Evolutionary conservation across 2,797 vertebrate species (phyloP), one percentile per base, ranked within the genome.

Genomic region (Liasis olivaceus): DNA sequence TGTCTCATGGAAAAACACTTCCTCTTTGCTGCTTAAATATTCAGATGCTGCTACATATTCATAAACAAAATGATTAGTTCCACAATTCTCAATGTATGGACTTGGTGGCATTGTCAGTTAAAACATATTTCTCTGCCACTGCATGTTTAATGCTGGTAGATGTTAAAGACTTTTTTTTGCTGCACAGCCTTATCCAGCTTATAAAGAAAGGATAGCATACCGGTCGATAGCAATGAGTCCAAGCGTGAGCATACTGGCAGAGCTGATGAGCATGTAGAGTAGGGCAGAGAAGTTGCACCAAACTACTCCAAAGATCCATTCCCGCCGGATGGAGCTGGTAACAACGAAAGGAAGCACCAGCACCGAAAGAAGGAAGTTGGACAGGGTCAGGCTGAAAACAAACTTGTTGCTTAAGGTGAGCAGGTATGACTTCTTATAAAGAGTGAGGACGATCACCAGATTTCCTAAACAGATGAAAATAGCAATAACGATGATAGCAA

Each of bases 201-300:
- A 1, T 11, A 20, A 85, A 4, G 26, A 85, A 85, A 66, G 0
- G 20, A 96, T 7, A 3, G 36, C 98, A 97, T 93, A 99, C 99
- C 99, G 97, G 98, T 99, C 99, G 28, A 99, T 98, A 62, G 99
- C 99, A 64, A 99, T 99, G 90, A 99, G 98, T 62, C 99, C 99
- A 0, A 99, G 98, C 0, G 99, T 99, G 26, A 99, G 98, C 99
- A 99, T 99, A 97, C 99, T 99, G 96, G 99, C 99, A 0, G 99
- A 99, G 97, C 99, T 99, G 97, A 99, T 98, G 89, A 99, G 98
- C 97, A 99, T 98, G 97, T 99, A 99, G 51, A 99, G 98, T 63
- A 99, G 97, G 60, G 99, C 99, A 0, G 99, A 99, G 96, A 99
- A 99, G 97, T 99, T 99, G 98, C 99, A 99, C 99, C 99, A 99